These are phyloP conservation scores for Cyclina sinensis DNA, from an alignment of 1,140 invertebrate species.

Conservation along the genomic window DNA sequence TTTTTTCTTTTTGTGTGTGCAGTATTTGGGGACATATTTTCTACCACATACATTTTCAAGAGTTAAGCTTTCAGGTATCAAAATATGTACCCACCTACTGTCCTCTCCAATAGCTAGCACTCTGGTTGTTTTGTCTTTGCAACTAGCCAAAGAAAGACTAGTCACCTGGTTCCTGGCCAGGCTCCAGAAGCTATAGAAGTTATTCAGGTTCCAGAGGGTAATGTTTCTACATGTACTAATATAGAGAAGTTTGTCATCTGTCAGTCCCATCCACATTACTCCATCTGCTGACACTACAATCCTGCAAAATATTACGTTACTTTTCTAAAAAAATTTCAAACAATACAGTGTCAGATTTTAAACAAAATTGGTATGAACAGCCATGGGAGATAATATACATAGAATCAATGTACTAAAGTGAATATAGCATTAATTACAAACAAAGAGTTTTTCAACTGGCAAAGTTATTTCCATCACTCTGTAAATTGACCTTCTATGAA, in stretches of 20 bases:
- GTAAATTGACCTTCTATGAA: too few species aligned
- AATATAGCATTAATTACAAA: too few species aligned
- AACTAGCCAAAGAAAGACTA: constrained; percentile 75
- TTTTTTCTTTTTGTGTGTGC: too few species aligned
- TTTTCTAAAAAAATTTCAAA: too few species aligned
- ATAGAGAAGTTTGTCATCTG: constrained; percentile 84
- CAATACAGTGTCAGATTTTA: too few species aligned
- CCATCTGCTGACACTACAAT: constrained; percentile 83
- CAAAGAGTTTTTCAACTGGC: too few species aligned
- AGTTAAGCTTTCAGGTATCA: neutral
- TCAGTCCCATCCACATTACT: constrained; percentile 85
- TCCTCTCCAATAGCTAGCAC: constrained; percentile 83
- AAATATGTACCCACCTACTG: constrained; percentile 81
- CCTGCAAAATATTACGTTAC: constrained; percentile 70
- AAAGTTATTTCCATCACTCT: too few species aligned
- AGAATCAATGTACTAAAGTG: too few species aligned
- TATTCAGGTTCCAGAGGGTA: constrained; percentile 84
- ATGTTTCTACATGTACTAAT: constrained; percentile 81
- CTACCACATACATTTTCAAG: too few species aligned
- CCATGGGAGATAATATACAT: too few species aligned
- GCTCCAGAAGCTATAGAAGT: constrained; percentile 84
- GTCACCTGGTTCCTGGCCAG: constrained; percentile 79
- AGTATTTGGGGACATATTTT: too few species aligned
- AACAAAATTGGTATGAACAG: too few species aligned
- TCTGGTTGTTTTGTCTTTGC: constrained; percentile 79